Evolutionary conservation across 2,888 invertebrate species (phyloP), one percentile per base, ranked within the genome.

Genomic region (Acleris holmiana): DNA sequence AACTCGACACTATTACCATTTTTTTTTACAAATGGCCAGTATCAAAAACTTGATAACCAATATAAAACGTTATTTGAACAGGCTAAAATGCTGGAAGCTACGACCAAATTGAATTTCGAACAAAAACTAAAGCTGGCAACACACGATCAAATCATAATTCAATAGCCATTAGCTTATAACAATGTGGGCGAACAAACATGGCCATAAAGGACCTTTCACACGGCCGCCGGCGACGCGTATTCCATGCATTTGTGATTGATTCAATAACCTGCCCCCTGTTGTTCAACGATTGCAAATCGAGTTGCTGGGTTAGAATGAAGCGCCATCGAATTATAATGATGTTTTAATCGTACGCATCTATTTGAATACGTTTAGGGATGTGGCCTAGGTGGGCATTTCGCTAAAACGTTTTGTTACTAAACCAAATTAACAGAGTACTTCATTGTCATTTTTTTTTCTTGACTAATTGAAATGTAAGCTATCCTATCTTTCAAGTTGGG

Each of bases 161-260:
- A 61, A 57, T 53, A 50, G 23, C 61, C 51, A 61, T 66, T 66
- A 66, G 56, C 61, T 66, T 61, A 40, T 66, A 61, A 61, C 66
- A 53, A 66, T 61, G 61, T 66, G 57, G 50, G 54, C 17, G 66
- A 62, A 55, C 66, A 67, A 67, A 58, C 60, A 61, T 44, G 53
- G 54, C 47, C 23, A 54, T 66, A 65, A 61, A 64, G 65, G 67
- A 66, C 56, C 59, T 62, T 54, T 56, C 67, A 55, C 61, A 64
- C 50, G 48, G 66, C 76, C 73, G 67, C 58, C 69, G 71, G 77
- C 73, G 57, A 74, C 67, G 74, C 67, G 74, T 72, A 82, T 83
- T 88, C 87, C 83, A 87, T 88, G 88, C 88, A 88, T 88, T 85
- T 77, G 79, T 82, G 84, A 88, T 88, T 85, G 84, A 86, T 84